Evolutionary conservation across 2,888 invertebrate species (phyloP).

Genomic region (Fragum sueziense): DNA sequence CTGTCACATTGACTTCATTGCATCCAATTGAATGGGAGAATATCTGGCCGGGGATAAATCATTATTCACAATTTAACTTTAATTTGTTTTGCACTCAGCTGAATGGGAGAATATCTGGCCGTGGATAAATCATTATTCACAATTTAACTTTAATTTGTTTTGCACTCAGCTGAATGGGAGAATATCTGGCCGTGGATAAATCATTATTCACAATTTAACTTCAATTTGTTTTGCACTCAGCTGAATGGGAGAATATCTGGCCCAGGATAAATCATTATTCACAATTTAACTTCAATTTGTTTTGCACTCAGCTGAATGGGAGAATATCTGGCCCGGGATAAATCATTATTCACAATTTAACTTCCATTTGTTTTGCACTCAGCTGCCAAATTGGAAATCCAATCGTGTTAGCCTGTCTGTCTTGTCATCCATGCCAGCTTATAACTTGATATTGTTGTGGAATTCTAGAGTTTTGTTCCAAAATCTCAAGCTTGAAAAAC

Average conservation of each 20-base stretch:
- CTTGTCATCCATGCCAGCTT: no score
- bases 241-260: no score
- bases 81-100: conserved; percentile 2
- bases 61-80: conserved; percentile 12
- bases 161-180: background rate
- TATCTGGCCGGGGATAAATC: conserved; percentile 4
- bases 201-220: background rate
- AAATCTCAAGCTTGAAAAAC: no score
- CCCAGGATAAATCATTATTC: background rate
- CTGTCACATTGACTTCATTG: conserved; percentile 13
- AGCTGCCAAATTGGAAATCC: background rate
- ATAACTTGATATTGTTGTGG: no score
- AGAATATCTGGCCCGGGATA: no score
- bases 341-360: conserved; percentile 3
- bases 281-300: conserved; percentile 13
- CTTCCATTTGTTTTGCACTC: background rate
- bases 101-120: background rate
- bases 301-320: background rate
- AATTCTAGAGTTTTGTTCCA: no score
- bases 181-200: background rate
- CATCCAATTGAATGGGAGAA: background rate
- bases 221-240: no score
- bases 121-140: conserved; percentile 8
- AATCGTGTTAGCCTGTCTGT: no score
- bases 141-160: conserved; percentile 9